A percentile compares a stretch with the other conserved stretches of the same genome.
These are phyloP conservation scores for Trypoxylon attenuatum DNA, from an alignment of 2,888 invertebrate genomes.

Conservation along the genomic window DNA sequence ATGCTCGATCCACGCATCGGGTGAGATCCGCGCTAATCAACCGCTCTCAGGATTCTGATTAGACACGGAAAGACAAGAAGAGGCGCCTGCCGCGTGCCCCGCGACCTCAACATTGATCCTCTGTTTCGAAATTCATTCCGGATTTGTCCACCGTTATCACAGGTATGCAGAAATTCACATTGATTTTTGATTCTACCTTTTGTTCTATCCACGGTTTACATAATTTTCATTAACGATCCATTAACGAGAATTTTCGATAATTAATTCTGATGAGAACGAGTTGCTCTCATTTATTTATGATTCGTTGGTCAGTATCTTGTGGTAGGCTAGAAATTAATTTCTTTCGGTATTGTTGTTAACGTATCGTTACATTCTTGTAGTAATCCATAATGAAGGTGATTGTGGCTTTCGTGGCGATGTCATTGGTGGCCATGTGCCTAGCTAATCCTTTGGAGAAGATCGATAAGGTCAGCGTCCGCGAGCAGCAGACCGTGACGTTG, in stretches of 20 bases:
- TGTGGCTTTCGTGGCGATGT: conserved; percentile 54
- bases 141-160: not conserved
- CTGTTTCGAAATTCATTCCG: not conserved
- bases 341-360: not conserved
- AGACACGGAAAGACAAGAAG: conserved; percentile 16
- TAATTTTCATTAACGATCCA: not conserved
- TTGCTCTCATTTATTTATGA: not conserved
- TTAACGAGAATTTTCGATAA: not conserved
- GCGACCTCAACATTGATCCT: conserved; percentile 13
- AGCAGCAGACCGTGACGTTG: conserved; percentile 67
- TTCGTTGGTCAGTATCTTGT: not conserved
- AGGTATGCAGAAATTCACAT: not conserved
- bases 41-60: not conserved
- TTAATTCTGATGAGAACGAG: not conserved
- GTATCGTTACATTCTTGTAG: not conserved
- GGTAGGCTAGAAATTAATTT: too few relatives aligned
- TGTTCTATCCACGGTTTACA: not conserved
- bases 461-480: conserved; percentile 67
- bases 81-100: not conserved
- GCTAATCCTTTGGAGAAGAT: conserved; percentile 70
- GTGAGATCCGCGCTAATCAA: conserved; percentile 11
- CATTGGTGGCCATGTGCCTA: conserved; percentile 53
- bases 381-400: conserved; percentile 61
- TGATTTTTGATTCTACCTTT: not conserved
- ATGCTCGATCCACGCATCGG: conserved; percentile 66